Conservation (phyloP, 2,888 invertebrate species). For the Poecilobothrus nobilitatus region DNA sequence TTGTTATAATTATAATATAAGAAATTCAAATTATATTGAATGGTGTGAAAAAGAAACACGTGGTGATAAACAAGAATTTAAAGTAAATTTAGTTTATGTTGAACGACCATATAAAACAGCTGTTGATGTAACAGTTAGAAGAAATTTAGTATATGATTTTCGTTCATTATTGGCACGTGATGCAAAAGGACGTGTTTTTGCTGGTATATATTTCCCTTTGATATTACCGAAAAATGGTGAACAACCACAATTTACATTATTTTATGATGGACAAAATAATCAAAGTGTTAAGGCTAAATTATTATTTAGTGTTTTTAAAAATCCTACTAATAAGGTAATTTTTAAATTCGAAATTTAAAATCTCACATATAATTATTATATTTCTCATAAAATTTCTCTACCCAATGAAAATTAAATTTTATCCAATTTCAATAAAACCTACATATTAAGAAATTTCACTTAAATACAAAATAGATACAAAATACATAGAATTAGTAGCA, state of each 20-base stretch:
- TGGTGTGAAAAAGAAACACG: slow-evolving; percentile 77
- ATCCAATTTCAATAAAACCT: too few relatives aligned
- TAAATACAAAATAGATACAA: too few relatives aligned
- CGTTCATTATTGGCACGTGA: slow-evolving; percentile 73
- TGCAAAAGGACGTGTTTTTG: slow-evolving; percentile 71
- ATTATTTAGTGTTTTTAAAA: slow-evolving; percentile 60
- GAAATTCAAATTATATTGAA: slow-evolving; percentile 67
- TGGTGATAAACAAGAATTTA: slow-evolving; percentile 53
- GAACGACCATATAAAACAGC: slow-evolving; percentile 71
- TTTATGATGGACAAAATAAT: slow-evolving; percentile 58
- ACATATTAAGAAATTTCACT: too few relatives aligned
- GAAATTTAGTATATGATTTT: slow-evolving; percentile 75
- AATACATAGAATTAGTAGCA: too few relatives aligned
- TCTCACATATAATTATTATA: background rate
- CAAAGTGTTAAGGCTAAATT: slow-evolving; percentile 64
- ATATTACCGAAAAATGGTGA: slow-evolving; percentile 48
- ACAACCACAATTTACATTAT: slow-evolving; percentile 65
- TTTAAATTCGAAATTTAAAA: background rate
- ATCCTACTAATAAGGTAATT: slow-evolving; percentile 49
- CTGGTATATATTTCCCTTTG: slow-evolving; percentile 79
- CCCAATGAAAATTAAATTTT: background rate
- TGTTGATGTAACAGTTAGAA: slow-evolving; percentile 77
- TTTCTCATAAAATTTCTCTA: background rate
- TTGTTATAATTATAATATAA: slow-evolving; percentile 63
- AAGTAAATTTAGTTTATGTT: slow-evolving; percentile 69